phyloP scores from a whole-genome alignment of 2,888 invertebrate species.

The Leptothorax acervorum region DNA sequence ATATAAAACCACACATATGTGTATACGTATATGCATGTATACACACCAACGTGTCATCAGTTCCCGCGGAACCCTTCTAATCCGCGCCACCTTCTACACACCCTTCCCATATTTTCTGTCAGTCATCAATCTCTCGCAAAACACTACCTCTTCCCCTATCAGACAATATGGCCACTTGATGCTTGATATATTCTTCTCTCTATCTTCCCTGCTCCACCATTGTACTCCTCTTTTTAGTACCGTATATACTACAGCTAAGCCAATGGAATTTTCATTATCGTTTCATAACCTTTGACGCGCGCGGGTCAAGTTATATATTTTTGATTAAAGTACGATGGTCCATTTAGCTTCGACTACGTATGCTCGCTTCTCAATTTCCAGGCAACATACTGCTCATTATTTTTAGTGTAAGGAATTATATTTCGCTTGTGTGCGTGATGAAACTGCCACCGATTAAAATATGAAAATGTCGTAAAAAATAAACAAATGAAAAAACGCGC shows the following conservation, averaged over 20 bases:
- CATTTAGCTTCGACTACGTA: neutral
- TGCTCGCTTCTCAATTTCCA: neutral
- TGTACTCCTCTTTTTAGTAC: neutral
- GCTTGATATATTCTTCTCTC: slow-evolving; percentile 18
- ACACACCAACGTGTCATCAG: neutral
- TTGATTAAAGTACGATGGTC: slow-evolving; percentile 23
- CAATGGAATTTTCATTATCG: slow-evolving; percentile 42
- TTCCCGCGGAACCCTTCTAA: neutral
- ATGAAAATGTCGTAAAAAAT: neutral
- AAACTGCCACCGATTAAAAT: neutral
- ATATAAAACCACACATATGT: neutral
- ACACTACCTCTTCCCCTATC: slow-evolving; percentile 20
- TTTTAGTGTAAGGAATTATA: neutral
- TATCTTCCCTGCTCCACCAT: neutral
- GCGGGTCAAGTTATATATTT: neutral
- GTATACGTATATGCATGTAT: neutral
- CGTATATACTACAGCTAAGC: neutral
- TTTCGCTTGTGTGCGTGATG: neutral
- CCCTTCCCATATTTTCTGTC: slow-evolving; percentile 25
- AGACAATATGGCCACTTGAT: slow-evolving; percentile 40
- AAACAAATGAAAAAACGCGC: neutral
- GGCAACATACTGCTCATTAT: neutral
- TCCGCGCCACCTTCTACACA: neutral
- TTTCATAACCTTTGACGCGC: slow-evolving; percentile 27
- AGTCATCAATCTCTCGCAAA: slow-evolving; percentile 41